Conservation (phyloP, 2,797 vertebrate species). For the Gadopsis marmoratus region DNA sequence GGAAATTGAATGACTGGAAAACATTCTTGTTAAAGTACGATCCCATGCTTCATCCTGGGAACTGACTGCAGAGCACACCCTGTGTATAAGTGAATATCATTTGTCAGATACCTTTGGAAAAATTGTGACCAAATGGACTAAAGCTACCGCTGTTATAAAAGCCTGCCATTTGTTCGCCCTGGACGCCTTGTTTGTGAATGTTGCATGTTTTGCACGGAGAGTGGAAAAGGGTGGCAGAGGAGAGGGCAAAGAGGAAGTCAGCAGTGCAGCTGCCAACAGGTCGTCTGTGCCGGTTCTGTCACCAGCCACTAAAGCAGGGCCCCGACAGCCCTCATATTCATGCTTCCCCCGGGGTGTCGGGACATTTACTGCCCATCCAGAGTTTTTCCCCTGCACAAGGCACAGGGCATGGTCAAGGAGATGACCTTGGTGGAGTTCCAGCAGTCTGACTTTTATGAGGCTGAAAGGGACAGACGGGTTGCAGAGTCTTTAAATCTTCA, state of each 20-base stretch:
- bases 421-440: neutral
- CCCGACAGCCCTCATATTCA: neutral
- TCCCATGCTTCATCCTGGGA: too few species aligned
- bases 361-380: constrained; percentile 3
- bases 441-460: neutral
- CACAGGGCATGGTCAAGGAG: neutral
- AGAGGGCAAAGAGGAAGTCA: neutral
- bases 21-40: too few species aligned
- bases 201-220: too few species aligned
- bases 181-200: too few species aligned
- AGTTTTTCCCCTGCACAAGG: neutral
- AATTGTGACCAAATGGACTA: too few species aligned
- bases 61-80: too few species aligned
- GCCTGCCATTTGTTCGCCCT: too few species aligned
- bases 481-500: too few species aligned
- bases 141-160: too few species aligned
- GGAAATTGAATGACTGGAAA: too few species aligned
- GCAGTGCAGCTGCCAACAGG: neutral
- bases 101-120: too few species aligned
- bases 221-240: neutral
- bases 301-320: neutral
- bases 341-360: neutral
- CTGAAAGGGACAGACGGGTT: neutral
- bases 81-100: too few species aligned
- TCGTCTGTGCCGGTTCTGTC: neutral